Conservation (phyloP, 37 sponge, comb jelly and placozoan genomes). For the Haliclona indistincta region DNA sequence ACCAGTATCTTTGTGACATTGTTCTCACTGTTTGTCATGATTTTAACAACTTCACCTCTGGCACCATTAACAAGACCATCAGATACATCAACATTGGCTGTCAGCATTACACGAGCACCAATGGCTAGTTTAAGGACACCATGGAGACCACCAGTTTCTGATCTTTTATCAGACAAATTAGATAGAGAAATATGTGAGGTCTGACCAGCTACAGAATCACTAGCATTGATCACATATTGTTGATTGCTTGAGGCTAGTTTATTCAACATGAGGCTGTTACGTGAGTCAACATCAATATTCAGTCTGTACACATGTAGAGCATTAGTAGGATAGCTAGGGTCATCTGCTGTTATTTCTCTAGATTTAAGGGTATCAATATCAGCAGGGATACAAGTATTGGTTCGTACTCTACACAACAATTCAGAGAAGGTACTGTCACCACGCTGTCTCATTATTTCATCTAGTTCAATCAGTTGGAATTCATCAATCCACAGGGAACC, state of each 20-base stretch:
- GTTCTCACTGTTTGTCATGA: constrained; percentile 13
- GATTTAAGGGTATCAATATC: constrained; percentile 27
- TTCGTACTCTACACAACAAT: constrained; percentile 35
- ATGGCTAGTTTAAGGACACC: neutral
- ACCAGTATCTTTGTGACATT: constrained; percentile 29
- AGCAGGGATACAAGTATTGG: constrained; percentile 8
- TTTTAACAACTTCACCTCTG: constrained; percentile 4
- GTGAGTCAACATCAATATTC: constrained; percentile 40
- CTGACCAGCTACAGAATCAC: neutral
- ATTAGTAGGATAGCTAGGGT: constrained; percentile 16
- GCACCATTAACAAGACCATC: constrained; percentile 1
- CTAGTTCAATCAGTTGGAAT: constrained; percentile 40
- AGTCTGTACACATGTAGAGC: constrained; percentile 47
- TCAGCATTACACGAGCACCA: constrained; percentile 25
- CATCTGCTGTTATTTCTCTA: constrained; percentile 3
- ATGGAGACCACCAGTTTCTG: neutral
- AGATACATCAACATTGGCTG: constrained; percentile 5
- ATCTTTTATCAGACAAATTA: neutral
- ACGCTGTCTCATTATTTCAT: constrained; percentile 36
- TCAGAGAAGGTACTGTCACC: constrained; percentile 20
- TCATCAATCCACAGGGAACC: constrained; percentile 46
- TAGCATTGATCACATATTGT: neutral
- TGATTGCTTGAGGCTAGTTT: neutral
- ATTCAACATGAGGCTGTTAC: constrained; percentile 20
- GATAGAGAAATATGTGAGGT: neutral